A percentile compares a stretch with the other conserved stretches of the same genome.
Evolutionary conservation across 2,113 vertebrate genomes (phyloP).

Genomic region (Cavia porcellus): DNA sequence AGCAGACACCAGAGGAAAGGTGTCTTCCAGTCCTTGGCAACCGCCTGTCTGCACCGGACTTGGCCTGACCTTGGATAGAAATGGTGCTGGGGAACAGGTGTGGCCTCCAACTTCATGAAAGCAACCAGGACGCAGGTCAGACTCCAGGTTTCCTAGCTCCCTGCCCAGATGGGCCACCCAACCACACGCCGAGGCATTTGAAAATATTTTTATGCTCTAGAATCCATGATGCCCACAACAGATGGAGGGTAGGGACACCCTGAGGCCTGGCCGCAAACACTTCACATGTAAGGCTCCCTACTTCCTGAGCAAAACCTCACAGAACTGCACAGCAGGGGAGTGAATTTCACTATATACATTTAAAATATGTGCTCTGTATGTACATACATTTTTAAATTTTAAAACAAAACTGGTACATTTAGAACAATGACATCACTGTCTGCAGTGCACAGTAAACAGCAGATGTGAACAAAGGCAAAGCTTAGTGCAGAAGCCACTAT

Average conservation of each 20-base stretch:
- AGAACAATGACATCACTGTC: neutral
- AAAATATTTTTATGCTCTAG: neutral
- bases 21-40: neutral
- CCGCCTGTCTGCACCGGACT: fast-evolving
- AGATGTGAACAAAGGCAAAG: neutral
- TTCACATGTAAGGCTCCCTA: neutral
- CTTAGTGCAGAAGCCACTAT: neutral
- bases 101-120: neutral
- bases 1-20: neutral
- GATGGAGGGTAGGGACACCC: no score
- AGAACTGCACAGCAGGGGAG: neutral
- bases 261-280: neutral
- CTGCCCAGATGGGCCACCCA: neutral
- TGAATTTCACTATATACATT: neutral
- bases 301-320: neutral
- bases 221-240: neutral
- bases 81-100: neutral
- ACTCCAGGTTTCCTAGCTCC: neutral
- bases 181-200: neutral
- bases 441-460: neutral
- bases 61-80: neutral
- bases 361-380: neutral
- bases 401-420: neutral
- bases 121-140: neutral
- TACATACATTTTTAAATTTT: neutral